These are phyloP conservation scores for Pipistrellus pipistrellus DNA, from an alignment of 2,797 vertebrate genomes.

Conservation along the genomic window DNA sequence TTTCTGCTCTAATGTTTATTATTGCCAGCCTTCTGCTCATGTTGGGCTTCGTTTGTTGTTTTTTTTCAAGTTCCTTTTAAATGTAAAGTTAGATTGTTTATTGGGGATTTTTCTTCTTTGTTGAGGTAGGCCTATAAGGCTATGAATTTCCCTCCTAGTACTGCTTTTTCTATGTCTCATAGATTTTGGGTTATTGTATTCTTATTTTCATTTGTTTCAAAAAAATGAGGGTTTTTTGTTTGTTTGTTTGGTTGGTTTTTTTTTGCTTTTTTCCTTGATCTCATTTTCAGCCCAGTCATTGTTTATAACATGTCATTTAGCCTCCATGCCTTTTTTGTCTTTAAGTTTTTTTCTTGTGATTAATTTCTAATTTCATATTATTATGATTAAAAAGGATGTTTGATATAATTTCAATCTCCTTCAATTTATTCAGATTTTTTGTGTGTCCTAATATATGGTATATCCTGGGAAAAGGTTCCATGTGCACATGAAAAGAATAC, in stretches of 20 bases:
- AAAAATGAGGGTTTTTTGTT: too few species aligned
- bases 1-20: background rate
- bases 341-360: background rate
- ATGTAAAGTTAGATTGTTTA: background rate
- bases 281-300: background rate
- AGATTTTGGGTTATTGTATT: background rate
- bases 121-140: background rate
- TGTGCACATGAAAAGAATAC: background rate
- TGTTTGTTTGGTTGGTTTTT: too few species aligned
- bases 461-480: background rate
- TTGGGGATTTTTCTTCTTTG: background rate
- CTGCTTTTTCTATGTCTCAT: background rate
- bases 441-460: background rate
- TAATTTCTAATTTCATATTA: background rate
- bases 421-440: background rate
- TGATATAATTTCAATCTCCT: background rate
- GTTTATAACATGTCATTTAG: background rate
- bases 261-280: background rate
- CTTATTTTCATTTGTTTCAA: background rate
- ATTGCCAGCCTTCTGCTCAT: background rate
- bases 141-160: background rate
- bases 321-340: background rate
- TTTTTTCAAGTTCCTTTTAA: background rate
- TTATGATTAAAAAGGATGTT: background rate
- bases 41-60: background rate